Base-by-base conservation (phyloP, 1,140 invertebrate genomes). In the Amphibalanus amphitrite region DNA sequence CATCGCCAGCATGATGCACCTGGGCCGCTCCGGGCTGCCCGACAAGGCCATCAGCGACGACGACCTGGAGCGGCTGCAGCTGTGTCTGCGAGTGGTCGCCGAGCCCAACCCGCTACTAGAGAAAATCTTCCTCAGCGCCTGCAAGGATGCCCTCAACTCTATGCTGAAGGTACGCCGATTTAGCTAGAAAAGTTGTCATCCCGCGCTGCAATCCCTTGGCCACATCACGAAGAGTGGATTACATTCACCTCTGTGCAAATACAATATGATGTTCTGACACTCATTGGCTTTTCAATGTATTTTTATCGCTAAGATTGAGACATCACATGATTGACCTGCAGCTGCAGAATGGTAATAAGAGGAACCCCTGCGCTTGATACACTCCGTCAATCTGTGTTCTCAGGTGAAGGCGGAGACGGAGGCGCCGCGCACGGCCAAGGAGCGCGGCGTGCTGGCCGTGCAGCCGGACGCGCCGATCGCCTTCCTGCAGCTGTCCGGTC, bases 1-100 rank as follows among this genome's bases (percentile, higher is more conserved):
- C 30, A 90, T 96, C 86, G 85, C 91, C 13, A 90, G 90, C 26
- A 87, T 96, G 59, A 81, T 96, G 69, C 90, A 93, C 79, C 81
- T 94, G 28, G 93, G 93, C 73, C 89, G 89, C 78, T 91, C 86
- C 29, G 77, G 73, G 13, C 74, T 80, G 29, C 78, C 82, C 75
- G 78, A 75, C 23, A 80, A 91, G 79, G 83, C 87, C 0, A 95
- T 98, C 72, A 98, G 93, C 13, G 93, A 98, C 78, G 97, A 98
- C 80, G 96, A 98, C 80, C 82, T 86, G 30, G 95, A 98, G 79
- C 87, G 94, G 76, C 87, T 96, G 33, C 87, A 90, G n/a, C 82
- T 93, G 70, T 95, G 93, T 79, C 73, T 86, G 28, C 80, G 33
- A 13, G 65, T 67, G 17, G 28, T 67, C 3, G 65, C 65, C 65